These are phyloP conservation scores for Drosophila miranda DNA, from an alignment of 1,140 invertebrate species.

Conservation along the genomic window DNA sequence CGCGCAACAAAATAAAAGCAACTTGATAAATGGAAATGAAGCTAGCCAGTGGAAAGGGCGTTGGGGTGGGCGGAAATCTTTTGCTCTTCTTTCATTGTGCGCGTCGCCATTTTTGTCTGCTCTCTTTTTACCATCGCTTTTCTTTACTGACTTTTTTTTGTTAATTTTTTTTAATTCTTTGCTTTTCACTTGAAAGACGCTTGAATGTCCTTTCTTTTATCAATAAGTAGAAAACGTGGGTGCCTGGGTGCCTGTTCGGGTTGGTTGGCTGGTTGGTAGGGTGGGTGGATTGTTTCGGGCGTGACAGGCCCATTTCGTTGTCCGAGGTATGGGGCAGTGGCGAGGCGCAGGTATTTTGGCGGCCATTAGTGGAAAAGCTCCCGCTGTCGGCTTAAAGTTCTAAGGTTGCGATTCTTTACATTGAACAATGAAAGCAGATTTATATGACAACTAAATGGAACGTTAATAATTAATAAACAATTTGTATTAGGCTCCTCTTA, in stretches of 20 bases:
- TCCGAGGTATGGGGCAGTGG: conserved; percentile 6
- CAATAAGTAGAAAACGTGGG: conserved; percentile 76
- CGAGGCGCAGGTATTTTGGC: conserved; percentile 63
- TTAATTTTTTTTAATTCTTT: conserved; percentile 81
- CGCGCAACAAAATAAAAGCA: conserved; percentile 77
- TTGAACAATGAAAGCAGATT: conserved; percentile 1
- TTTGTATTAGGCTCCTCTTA: conserved; percentile 24
- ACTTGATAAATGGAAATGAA: conserved; percentile 75
- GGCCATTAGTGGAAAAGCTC: conserved; percentile 57
- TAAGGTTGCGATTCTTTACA: conserved; percentile 40
- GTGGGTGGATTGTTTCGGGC: conserved; percentile 30
- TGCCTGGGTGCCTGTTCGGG: conserved; percentile 48
- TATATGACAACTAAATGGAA: conserved; percentile 28
- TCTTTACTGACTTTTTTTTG: conserved; percentile 51
- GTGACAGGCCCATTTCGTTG: conserved; percentile 23
- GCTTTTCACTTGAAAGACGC: conserved; percentile 79
- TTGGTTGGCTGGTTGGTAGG: conserved; percentile 41
- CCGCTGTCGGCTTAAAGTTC: conserved; percentile 68
- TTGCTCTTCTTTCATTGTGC: conserved; percentile 66
- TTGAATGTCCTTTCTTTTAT: conserved; percentile 78
- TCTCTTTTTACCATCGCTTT: conserved; percentile 37
- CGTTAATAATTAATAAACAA: conserved; percentile 46
- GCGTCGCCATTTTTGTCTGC: conserved; percentile 37
- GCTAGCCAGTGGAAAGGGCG: conserved; percentile 18
- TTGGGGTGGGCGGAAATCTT: conserved; percentile 39